Conservation (phyloP, 2,113 vertebrate genomes). For the Lota lota region DNA sequence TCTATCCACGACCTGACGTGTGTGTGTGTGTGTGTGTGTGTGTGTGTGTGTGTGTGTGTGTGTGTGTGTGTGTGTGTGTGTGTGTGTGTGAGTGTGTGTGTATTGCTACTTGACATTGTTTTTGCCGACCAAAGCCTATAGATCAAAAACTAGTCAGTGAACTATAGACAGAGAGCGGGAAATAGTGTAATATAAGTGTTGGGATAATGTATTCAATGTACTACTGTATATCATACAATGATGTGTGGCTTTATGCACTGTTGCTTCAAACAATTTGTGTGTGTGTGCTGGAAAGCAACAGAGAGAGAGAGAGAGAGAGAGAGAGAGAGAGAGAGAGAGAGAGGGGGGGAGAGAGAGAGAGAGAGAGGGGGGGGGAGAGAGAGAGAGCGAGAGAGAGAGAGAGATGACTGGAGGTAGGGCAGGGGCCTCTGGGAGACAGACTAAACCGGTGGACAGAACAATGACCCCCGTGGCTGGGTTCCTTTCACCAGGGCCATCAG, state of each 20-base stretch:
- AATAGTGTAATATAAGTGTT: no score
- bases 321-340: no score
- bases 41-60: constrained; percentile 1
- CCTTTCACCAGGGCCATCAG: constrained; percentile 43
- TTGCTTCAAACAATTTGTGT: not conserved
- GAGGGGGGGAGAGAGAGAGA: constrained; percentile 46
- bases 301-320: constrained; percentile 44
- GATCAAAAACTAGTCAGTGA: no score
- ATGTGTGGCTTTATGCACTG: not conserved
- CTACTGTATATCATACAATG: no score
- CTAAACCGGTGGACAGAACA: constrained; percentile 57
- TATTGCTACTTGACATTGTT: not conserved
- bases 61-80: not conserved
- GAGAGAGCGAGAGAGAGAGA: constrained; percentile 24
- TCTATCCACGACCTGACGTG: constrained; percentile 63
- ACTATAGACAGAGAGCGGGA: no score
- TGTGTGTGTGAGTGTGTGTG: constrained; percentile 4
- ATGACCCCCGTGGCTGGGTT: constrained; percentile 43
- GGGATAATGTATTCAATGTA: no score
- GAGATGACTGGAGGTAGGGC: constrained; percentile 23
- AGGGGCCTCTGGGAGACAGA: constrained; percentile 50
- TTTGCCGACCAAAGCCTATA: no score
- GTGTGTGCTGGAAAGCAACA: not conserved
- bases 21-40: constrained; percentile 6
- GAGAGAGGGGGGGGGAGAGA: constrained; percentile 27